These are phyloP conservation scores for Furcula furcula DNA, from an alignment of 2,888 invertebrate species.

Conservation along the genomic window DNA sequence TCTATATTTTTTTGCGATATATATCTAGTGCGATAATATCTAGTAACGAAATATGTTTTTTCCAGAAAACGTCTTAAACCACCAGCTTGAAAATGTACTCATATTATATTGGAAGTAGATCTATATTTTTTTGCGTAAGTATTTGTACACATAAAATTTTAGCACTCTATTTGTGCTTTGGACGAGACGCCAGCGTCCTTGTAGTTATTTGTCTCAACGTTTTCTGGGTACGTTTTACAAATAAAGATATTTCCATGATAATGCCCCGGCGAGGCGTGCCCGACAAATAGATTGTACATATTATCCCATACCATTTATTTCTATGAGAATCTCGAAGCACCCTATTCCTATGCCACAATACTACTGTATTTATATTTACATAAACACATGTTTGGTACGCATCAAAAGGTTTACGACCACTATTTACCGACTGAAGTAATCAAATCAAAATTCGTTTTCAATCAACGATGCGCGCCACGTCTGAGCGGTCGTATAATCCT, in stretches of 20 bases:
- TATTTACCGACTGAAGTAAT: constrained; percentile 45
- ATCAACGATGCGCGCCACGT: constrained; percentile 68
- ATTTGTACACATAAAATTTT: no score
- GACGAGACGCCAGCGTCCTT: constrained; percentile 6
- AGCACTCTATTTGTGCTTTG: constrained; percentile 3
- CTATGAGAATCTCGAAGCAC: constrained; percentile 33
- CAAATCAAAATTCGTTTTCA: constrained; percentile 62
- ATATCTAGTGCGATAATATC: no score
- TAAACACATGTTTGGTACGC: constrained; percentile 17
- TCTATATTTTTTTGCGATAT: no score
- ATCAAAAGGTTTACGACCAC: constrained; percentile 44
- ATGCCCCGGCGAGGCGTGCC: constrained; percentile 30
- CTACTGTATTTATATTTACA: constrained; percentile 1
- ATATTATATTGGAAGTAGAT: no score
- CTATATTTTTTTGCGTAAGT: no score
- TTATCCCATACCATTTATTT: constrained; percentile 35
- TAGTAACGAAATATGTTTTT: no score
- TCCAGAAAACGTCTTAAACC: no score
- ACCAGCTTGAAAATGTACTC: no score
- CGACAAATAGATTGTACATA: constrained; percentile 38
- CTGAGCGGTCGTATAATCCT: constrained; percentile 58
- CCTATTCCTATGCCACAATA: constrained; percentile 15
- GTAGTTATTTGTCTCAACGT: constrained; percentile 10
- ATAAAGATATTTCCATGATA: constrained; percentile 41
- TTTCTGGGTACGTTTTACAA: constrained; percentile 34